Percentiles rank a stretch among this genome's conserved stretches.
Conservation (phyloP, 2,113 vertebrate species). For the Uropsilus gracilis region DNA sequence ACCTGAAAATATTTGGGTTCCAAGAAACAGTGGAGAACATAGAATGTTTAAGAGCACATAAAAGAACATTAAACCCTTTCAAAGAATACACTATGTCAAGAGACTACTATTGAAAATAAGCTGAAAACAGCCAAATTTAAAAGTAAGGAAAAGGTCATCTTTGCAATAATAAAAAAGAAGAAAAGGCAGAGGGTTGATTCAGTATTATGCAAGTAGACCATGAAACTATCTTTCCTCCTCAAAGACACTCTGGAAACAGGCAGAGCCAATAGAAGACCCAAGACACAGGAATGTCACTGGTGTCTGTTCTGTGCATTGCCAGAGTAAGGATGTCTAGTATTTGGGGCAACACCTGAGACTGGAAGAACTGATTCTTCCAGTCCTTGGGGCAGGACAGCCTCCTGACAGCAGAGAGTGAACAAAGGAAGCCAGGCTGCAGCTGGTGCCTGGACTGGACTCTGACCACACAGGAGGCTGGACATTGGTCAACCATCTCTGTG, state of each 20-base stretch:
- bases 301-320: conserved; percentile 74
- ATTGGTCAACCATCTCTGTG: neutral
- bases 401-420: conserved; percentile 72
- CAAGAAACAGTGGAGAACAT: neutral
- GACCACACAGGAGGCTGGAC: neutral
- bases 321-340: conserved; percentile 73
- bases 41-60: neutral
- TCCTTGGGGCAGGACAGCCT: conserved; percentile 70
- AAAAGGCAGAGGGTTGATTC: neutral
- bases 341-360: conserved; percentile 61
- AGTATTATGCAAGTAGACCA: neutral
- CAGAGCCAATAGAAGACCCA: conserved; percentile 66
- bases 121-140: neutral
- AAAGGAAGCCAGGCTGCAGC: conserved; percentile 12
- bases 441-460: conserved; percentile 45
- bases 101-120: neutral
- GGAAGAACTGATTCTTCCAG: conserved; percentile 62
- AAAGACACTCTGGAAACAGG: neutral
- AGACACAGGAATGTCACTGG: conserved; percentile 67
- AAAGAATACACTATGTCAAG: neutral
- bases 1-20: neutral
- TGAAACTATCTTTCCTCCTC: neutral
- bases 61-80: neutral
- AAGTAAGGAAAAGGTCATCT: neutral
- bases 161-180: neutral